Base-by-base conservation (phyloP, 2,113 vertebrate genomes). In the Myrmecophaga tridactyla region DNA sequence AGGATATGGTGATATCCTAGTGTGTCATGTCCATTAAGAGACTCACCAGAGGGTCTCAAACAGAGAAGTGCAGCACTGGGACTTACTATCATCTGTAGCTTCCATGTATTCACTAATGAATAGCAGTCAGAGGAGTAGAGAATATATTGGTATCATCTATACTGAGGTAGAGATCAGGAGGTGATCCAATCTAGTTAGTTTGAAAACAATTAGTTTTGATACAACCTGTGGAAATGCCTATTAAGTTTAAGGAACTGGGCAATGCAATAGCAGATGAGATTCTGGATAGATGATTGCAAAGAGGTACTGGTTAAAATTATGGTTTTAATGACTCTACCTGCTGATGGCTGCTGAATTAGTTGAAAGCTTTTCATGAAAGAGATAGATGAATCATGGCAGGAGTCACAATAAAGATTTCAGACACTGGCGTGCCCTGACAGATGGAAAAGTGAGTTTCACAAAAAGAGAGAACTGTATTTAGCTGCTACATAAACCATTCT, bases 371-470 rank as follows among this genome's bases (percentile, higher is more conserved):
- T 88, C 2, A 34, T 73, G 51, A 94, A 91, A 89, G 56, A 65
- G 60, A 70, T 15, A 3, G 12, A 84, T 43, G 63, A 63, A 91
- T 72, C 89, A 46, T 86, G 78, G 73, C 7, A 72, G 46, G 84
- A 92, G 92, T 72, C 93, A 95, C 36, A 46, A 21, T 27, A 29
- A 77, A 96, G 93, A 78, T 11, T 46, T 1, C 31, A 0, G n/a
- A 14, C 3, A 77, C 92, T 78, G 88, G 21, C 63, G 15, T 96
- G 51, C 56, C 56, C 81, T 11, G 67, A 58, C 92, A 95, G 77
- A 82, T 92, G 84, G 85, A 39, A 86, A 96, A 96, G 80, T 12
- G 60, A 43, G 17, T 88, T 73, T 96, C 91, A 69, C 41, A 70
- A 34, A 87, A 72, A 56, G n/a, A 76, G 34, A 76, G 90, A 86